Base-by-base conservation (phyloP, 2,888 invertebrate species). In the Rhyacophila evoluta region DNA sequence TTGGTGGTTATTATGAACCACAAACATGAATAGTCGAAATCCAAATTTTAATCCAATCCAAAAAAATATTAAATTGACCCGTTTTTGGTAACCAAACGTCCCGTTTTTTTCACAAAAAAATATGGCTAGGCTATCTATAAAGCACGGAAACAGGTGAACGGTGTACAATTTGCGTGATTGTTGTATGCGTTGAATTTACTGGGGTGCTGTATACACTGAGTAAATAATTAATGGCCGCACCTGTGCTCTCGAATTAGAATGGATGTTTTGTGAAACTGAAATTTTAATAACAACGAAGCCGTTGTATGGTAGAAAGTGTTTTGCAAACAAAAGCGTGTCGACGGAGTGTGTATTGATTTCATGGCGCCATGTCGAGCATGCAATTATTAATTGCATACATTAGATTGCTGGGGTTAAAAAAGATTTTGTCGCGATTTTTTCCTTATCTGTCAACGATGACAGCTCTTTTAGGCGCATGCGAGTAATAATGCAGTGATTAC, bases 301-400 rank as follows among this genome's bases (percentile, higher is more conserved):
- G 55, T 55, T 55, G 55, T 55, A 25, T 55, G 25, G 55, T 55
- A 55, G 55, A 55, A 55, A 55, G 55, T 55, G 55, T 55, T 55
- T 55, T 55, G 8, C 15, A 55, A 55, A 55, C 55, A 55, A 55
- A 55, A 55, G 55, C 15, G 55, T 25, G 25, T 19, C 10, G 55
- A 55, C 25, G 15, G 8, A 8, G 39, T 8, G 19, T 55, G 55
- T 25, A 19, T 55, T 55, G 19, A 55, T 55, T 55, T 25, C 55
- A 55, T 55, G 55, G 55, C 55, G 55, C 55, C 55, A 55, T 55
- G 15, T 55, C 55, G 19, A 19, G 19, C 55, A 10, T 55, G 55
- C 55, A 55, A 55, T 19, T 55, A 55, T 55, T 55, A 55, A 55
- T 55, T 15, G 25, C 55, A 55, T 19, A 55, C 19, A 55, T 55